Evolutionary conservation across 2,113 vertebrate species (phyloP).

Genomic region (Anolis carolinensis): DNA sequence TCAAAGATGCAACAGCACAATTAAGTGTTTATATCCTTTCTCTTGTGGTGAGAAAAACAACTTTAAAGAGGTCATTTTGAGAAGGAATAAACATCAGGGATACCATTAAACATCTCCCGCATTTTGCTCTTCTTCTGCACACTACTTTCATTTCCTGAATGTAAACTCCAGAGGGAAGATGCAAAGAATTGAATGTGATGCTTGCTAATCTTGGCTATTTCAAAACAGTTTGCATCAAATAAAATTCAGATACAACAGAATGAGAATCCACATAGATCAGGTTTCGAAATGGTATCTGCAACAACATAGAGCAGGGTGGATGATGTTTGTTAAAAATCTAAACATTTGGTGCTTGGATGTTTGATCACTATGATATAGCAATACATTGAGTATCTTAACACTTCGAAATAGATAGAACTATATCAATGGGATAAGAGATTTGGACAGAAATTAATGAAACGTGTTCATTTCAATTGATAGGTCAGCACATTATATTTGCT

Average conservation of each 20-base stretch:
- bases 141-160: not conserved
- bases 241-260: not conserved
- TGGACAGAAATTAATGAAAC: constrained; percentile 13
- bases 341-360: not conserved
- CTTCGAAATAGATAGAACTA: constrained; percentile 2
- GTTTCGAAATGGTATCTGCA: not conserved
- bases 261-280: not conserved
- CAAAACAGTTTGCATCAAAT: not conserved
- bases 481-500: not conserved
- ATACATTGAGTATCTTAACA: not conserved
- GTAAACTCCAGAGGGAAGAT: not conserved
- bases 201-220: not conserved
- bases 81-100: too few relatives aligned
- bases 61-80: not conserved
- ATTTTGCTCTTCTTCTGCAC: not conserved
- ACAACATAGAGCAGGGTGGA: too few relatives aligned
- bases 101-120: not conserved
- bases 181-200: not conserved
- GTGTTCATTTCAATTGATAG: constrained; percentile 2
- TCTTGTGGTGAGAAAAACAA: not conserved
- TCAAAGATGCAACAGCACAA: not conserved
- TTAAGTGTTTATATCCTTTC: not conserved
- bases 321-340: not conserved
- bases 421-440: not conserved
- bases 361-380: not conserved